These are phyloP conservation scores for Malacosoma neustria DNA, from an alignment of 2,888 invertebrate species.

Conservation along the genomic window DNA sequence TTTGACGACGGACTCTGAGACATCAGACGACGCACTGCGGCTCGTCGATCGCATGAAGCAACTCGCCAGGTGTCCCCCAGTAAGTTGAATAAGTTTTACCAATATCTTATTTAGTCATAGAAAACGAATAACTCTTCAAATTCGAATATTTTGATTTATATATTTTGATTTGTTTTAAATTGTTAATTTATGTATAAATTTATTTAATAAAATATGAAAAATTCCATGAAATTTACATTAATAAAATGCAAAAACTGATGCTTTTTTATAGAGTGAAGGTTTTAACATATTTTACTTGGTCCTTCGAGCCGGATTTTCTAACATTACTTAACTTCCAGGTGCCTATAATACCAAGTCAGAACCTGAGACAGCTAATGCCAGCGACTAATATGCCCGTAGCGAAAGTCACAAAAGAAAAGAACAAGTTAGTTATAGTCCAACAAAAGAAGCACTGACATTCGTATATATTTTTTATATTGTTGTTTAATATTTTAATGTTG, in stretches of 20 bases:
- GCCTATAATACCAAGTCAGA: conserved; percentile 78
- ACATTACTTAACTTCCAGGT: too few relatives aligned
- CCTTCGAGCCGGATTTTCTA: too few relatives aligned
- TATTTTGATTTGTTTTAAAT: too few relatives aligned
- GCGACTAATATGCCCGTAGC: conserved; percentile 79
- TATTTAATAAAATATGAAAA: not conserved
- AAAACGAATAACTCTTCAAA: too few relatives aligned
- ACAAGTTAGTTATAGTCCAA: conserved; percentile 86
- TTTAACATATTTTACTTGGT: too few relatives aligned
- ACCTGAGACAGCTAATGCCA: conserved; percentile 79
- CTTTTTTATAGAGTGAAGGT: too few relatives aligned
- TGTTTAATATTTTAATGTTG: conserved; percentile 14
- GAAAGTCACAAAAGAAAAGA: conserved; percentile 87
- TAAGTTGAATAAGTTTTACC: too few relatives aligned
- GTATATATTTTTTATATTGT: conserved; percentile 19
- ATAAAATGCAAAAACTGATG: too few relatives aligned
- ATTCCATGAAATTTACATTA: conserved; percentile 1
- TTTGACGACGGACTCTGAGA: conserved; percentile 59
- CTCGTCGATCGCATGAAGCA: conserved; percentile 65
- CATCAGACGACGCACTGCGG: conserved; percentile 63
- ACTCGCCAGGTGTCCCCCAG: conserved; percentile 55
- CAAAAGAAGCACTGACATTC: conserved; percentile 71
- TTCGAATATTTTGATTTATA: too few relatives aligned
- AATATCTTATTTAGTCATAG: too few relatives aligned
- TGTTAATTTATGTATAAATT: too few relatives aligned